These are phyloP conservation scores for Hucho hucho DNA, from an alignment of 2,113 vertebrate species.

Conservation along the genomic window DNA sequence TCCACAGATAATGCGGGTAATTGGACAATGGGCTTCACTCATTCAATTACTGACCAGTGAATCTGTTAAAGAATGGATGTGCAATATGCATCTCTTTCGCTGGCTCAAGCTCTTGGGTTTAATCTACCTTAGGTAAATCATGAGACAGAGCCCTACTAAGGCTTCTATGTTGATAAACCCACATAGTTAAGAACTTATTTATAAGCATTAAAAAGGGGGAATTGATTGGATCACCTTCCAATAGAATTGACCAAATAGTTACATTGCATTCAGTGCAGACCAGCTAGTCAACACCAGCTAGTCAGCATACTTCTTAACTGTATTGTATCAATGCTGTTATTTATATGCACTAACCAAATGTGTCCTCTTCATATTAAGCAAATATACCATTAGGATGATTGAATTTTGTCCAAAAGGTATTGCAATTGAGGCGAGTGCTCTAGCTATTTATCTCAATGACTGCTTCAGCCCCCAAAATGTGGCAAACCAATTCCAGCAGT, in stretches of 20 bases:
- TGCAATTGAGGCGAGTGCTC: slow-evolving; percentile 18
- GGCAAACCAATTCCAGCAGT: slow-evolving; percentile 27
- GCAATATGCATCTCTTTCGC: slow-evolving; percentile 45
- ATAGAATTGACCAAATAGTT: slow-evolving; percentile 40
- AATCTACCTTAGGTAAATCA: slow-evolving; percentile 15
- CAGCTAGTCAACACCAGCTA: too few species aligned
- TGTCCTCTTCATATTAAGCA: slow-evolving; percentile 35
- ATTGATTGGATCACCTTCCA: slow-evolving; percentile 20
- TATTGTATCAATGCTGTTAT: slow-evolving; percentile 16
- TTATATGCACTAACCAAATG: slow-evolving; percentile 23
- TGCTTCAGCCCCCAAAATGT: slow-evolving; percentile 35
- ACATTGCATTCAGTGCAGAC: neutral
- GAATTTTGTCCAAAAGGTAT: slow-evolving; percentile 34
- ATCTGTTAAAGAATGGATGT: slow-evolving; percentile 63
- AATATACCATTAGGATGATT: neutral
- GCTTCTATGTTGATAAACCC: slow-evolving; percentile 33
- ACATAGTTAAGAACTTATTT: slow-evolving; percentile 28
- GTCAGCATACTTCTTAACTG: neutral
- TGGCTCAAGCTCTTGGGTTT: slow-evolving; percentile 39
- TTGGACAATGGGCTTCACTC: slow-evolving; percentile 74
- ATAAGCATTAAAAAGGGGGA: slow-evolving; percentile 9
- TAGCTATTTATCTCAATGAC: slow-evolving; percentile 40
- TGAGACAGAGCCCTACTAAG: slow-evolving; percentile 22
- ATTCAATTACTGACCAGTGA: slow-evolving; percentile 76
- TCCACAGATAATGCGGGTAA: slow-evolving; percentile 75